phyloP scores from a whole-genome alignment of 2,797 vertebrate genomes.

The Notamacropus eugenii region DNA sequence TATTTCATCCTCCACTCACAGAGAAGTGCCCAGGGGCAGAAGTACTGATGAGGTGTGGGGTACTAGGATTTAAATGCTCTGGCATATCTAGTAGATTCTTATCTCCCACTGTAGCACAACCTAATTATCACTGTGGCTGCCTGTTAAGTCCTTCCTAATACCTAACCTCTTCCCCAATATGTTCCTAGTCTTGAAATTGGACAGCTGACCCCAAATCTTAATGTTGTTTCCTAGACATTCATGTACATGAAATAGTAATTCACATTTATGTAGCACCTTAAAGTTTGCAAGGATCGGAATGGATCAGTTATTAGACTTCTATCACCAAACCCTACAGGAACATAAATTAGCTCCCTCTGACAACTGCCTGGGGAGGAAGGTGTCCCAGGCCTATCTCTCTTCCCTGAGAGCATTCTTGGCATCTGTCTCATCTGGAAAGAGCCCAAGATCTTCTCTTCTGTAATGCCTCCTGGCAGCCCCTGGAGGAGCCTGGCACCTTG shows the following conservation, averaged over 20 bases:
- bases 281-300: not conserved
- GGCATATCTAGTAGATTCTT: not conserved
- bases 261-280: not conserved
- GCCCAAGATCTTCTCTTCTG: not conserved
- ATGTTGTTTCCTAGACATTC: not conserved
- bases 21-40: not conserved
- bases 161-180: not conserved
- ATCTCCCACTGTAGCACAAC: not conserved
- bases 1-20: not conserved
- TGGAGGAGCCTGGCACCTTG: not conserved
- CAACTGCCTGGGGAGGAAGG: not conserved
- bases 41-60: not conserved
- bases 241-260: not conserved
- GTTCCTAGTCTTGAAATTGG: not conserved
- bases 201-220: not conserved
- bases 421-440: not conserved
- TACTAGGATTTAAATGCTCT: not conserved
- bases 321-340: not conserved
- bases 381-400: not conserved
- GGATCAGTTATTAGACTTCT: not conserved
- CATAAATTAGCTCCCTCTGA: not conserved
- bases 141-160: not conserved
- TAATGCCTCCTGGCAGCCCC: not conserved
- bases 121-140: not conserved
- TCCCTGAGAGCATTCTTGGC: not conserved